Percentiles rank a stretch among this genome's conserved stretches.
Evolutionary conservation across 2,113 vertebrate genomes (phyloP).

Genomic region (Lepidothrix coronata): DNA sequence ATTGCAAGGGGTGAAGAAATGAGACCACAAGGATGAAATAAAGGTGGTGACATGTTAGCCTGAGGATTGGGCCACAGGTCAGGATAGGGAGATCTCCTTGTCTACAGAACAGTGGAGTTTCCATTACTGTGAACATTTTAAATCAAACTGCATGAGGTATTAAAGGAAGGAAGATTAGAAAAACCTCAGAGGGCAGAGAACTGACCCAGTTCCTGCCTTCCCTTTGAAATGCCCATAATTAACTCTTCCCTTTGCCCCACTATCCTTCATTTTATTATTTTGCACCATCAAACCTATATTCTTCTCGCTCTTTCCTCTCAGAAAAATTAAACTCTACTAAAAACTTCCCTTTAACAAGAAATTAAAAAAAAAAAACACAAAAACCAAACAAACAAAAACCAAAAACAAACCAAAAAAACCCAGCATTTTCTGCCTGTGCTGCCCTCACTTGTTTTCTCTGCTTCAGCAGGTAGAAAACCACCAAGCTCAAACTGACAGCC

Average conservation of each 20-base stretch:
- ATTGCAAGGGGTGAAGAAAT: neutral
- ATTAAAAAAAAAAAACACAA: neutral
- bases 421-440: neutral
- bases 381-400: neutral
- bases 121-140: neutral
- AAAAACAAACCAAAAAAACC: neutral
- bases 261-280: neutral
- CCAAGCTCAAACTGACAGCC: neutral
- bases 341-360: neutral
- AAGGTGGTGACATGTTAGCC: neutral
- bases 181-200: neutral
- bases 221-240: neutral
- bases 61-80: neutral
- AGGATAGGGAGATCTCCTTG: neutral
- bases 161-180: neutral
- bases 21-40: neutral
- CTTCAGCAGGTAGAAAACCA: neutral
- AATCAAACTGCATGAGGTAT: neutral
- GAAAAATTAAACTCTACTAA: neutral
- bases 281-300: neutral
- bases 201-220: neutral
- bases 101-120: neutral
- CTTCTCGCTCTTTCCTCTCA: neutral
- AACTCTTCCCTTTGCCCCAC: neutral
- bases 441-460: neutral